Evolutionary conservation across 2,113 vertebrate species (phyloP), one percentile per base, ranked within the genome.

Genomic region (Ceyx cyanopectus): DNA sequence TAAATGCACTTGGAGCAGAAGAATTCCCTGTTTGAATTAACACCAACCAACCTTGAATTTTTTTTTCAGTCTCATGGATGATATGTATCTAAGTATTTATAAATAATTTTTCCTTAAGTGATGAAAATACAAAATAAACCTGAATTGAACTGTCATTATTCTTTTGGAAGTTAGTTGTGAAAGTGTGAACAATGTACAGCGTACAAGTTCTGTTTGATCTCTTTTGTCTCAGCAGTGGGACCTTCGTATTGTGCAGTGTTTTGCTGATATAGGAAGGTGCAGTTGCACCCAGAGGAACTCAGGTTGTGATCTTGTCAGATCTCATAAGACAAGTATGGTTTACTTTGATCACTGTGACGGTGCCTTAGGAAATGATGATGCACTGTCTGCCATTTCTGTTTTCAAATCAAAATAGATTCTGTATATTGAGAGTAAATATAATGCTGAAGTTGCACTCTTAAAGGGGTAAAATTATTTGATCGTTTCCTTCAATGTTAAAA

Each of bases 291-390:
- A 19, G 21, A 87, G 58, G 41, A 81, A 24, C 70, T 89, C 37
- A n/a, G 46, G 81, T 77, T 95, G 81, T 68, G 81, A 66, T 92
- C 78, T 26, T 86, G 90, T 80, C 90, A 77, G 32, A 30, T 82
- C 87, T 92, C 27, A 4, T 76, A 80, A 82, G 70, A 61, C 22
- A 54, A 72, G 21, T 18, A 1, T 30, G 48, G 62, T 40, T 32
- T 73, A 6, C 54, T 85, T 45, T 62, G 78, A 65, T 91, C 56
- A 5, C 58, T 58, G 0, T 46, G 68, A 37, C 14, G 14, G 51
- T 76, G 62, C 50, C 60, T 57, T 54, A 50, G 43, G 74, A 92
- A 75, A 74, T 53, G 53, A 21, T 63, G 68, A 85, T 94, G 60
- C 50, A 61, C 57, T 48, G 10, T 22, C 63, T 91, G 67, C 67